Base-by-base conservation (phyloP, 2,113 vertebrate species). In the Sceloporus undulatus region DNA sequence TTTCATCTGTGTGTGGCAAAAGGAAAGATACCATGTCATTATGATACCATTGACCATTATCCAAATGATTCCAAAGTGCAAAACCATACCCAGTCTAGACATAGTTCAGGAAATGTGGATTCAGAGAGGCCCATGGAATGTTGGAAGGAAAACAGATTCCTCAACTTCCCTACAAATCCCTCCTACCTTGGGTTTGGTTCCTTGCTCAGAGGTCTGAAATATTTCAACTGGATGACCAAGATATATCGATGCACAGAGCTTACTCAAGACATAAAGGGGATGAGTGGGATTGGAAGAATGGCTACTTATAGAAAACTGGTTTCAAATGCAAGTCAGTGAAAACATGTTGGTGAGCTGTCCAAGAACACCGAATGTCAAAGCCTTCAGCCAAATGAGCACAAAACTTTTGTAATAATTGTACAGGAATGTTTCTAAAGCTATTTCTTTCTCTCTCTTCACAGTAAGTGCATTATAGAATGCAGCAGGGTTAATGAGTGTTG, bases 301-400 rank as follows among this genome's bases (percentile, higher is more conserved):
- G 23, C 52, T 73, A 10, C 48, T 16, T 48, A n/a, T 2, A 62
- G 23, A 59, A 71, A 2, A 59, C 27, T 59, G 38, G 25, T 11
- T 74, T 59, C 85, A 81, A 59, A 62, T 81, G 25, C 34, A 73
- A 42, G 27, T n/a, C 23, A 29, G 25, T 29, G 52, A 62, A 74
- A 40, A n/a, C 66, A 23, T 19, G 23, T 56, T 34, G 11, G 89
- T 59, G 14, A 11, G 87, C 74, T 62, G 38, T 88, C 9, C 2
- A 0, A 89, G 10, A 84, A 25, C 40, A 85, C 66, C 83, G 77
- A 90, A 74, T 90, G 66, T 84, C 90, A 6, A 75, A 90, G 91
- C 54, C 74, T 66, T 82, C 62, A 94, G 84, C 16, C 92, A 88
- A 94, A 89, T 91, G 92, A 95, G 95, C 62, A 81, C 52, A 91